Evolutionary conservation across 2,113 vertebrate species (phyloP).

Genomic region (Rhadina sibilatrix): DNA sequence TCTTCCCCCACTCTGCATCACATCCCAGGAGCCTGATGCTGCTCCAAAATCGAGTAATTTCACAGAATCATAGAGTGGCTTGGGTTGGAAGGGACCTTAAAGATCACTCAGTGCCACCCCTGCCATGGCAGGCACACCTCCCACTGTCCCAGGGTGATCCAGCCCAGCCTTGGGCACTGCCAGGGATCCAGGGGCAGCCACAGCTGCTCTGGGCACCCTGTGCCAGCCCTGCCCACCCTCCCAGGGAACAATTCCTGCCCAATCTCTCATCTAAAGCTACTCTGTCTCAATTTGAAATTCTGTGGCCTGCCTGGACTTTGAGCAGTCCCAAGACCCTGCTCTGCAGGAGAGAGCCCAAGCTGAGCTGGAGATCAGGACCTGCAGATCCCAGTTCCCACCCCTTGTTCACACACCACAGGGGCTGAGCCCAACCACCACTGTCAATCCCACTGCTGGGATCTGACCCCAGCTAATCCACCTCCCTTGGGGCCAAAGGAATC

Average conservation of each 20-base stretch:
- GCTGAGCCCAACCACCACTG: not conserved
- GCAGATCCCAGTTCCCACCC: not conserved
- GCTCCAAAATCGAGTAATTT: not conserved
- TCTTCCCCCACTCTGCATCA: not conserved
- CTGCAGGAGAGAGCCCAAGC: not conserved
- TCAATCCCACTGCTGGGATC: not conserved
- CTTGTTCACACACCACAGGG: not conserved
- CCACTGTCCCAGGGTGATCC: not conserved
- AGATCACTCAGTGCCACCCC: fast-evolving
- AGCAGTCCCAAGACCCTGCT: not conserved
- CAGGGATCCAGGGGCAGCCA: not conserved
- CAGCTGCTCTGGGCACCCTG: not conserved
- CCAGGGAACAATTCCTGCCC: not conserved
- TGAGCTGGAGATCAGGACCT: not conserved
- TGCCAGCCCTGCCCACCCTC: not conserved
- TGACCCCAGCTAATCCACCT: not conserved
- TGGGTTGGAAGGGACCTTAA: not conserved
- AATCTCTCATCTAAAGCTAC: fast-evolving
- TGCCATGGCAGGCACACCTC: not conserved
- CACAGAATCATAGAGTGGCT: not conserved
- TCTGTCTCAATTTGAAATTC: not conserved
- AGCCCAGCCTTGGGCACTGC: not conserved
- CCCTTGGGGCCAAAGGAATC: not conserved
- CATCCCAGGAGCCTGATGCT: not conserved
- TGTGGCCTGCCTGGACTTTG: not conserved